Conservation (phyloP, 1,140 invertebrate genomes). For the Drosophila albomicans region DNA sequence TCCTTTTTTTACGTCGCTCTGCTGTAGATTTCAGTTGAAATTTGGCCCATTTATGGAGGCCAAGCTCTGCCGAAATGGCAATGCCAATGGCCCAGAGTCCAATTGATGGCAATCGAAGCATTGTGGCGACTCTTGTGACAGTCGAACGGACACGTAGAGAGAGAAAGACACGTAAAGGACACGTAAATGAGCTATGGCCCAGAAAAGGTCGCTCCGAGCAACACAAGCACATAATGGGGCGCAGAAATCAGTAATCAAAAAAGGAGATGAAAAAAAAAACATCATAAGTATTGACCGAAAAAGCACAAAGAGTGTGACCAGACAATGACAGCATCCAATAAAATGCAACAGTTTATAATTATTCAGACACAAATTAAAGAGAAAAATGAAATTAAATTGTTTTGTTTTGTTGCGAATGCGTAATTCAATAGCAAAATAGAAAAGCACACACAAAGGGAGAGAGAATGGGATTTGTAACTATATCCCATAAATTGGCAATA, state of each 20-base stretch:
- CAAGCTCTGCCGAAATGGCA: constrained; percentile 3
- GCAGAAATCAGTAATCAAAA: not conserved
- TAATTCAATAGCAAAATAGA: not conserved
- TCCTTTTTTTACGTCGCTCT: not conserved
- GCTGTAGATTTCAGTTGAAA: not conserved
- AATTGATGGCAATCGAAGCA: constrained; percentile 3
- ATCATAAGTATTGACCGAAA: not conserved
- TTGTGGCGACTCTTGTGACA: constrained; percentile 1
- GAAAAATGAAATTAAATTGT: not conserved
- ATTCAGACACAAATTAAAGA: not conserved
- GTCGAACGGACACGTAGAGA: not conserved
- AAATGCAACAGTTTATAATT: not conserved
- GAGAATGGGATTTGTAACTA: too few relatives aligned
- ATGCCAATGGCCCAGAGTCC: not conserved
- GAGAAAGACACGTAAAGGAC: not conserved
- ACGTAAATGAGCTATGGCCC: constrained; percentile 9
- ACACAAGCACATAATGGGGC: not conserved
- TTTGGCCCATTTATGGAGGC: not conserved
- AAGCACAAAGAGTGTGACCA: not conserved
- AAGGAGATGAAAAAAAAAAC: too few relatives aligned
- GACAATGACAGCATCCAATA: not conserved
- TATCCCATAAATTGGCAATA: too few relatives aligned
- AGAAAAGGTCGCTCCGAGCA: not conserved
- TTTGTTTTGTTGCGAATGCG: not conserved
- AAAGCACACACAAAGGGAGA: too few relatives aligned